Evolutionary conservation across 2,797 vertebrate genomes (phyloP).

Genomic region (Vireo griseus): DNA sequence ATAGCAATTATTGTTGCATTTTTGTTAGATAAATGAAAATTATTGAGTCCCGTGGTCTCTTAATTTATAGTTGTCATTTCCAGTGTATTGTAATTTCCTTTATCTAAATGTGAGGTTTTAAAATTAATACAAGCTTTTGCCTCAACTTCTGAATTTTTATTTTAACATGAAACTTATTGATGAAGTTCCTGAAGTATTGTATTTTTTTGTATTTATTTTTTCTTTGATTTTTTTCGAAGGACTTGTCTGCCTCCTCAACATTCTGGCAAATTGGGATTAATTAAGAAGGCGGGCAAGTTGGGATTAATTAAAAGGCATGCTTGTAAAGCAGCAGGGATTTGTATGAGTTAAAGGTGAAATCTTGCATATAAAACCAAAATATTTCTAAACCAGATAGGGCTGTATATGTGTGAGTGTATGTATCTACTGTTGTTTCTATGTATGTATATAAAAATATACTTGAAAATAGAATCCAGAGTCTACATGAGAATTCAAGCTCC

Average conservation of each 20-base stretch:
- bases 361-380: neutral
- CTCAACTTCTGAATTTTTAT: neutral
- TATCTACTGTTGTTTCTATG: neutral
- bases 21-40: neutral
- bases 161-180: neutral
- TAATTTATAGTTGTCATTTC: neutral
- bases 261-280: conserved; percentile 32
- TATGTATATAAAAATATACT: neutral
- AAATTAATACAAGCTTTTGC: neutral
- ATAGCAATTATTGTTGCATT: neutral
- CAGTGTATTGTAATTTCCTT: neutral
- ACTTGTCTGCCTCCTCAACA: neutral
- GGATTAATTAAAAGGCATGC: conserved; percentile 48
- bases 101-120: neutral
- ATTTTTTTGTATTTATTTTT: fast-evolving
- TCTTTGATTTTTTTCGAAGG: neutral
- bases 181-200: neutral
- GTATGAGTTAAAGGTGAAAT: neutral
- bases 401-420: neutral
- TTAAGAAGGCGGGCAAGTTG: neutral
- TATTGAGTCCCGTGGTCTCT: neutral
- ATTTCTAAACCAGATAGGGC: neutral
- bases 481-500: neutral
- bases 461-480: neutral
- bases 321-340: conserved; percentile 36